A percentile compares a stretch with the other conserved stretches of the same genome.
Evolutionary conservation across 2,888 invertebrate genomes (phyloP).

Genomic region (Parnassius apollo): DNA sequence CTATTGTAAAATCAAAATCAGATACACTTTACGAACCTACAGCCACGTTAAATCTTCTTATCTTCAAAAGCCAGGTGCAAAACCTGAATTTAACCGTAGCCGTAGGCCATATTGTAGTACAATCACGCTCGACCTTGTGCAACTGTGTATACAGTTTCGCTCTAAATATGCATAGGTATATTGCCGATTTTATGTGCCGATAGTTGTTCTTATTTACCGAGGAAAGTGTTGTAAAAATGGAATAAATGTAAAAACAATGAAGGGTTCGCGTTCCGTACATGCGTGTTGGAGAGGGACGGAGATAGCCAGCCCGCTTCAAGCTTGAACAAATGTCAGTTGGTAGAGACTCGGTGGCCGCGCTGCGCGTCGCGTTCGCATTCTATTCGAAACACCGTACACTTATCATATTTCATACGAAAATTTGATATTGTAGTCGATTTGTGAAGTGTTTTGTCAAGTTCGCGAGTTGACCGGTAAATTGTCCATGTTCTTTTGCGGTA

Average conservation of each 20-base stretch:
- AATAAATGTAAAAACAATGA: conserved; percentile 53
- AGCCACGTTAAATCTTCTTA: conserved; percentile 56
- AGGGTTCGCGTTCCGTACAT: conserved; percentile 72
- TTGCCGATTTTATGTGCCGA: conserved; percentile 10
- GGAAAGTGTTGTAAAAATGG: conserved; percentile 37
- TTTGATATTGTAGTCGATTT: conserved; percentile 77
- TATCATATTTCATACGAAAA: conserved; percentile 79
- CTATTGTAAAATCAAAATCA: conserved; percentile 36
- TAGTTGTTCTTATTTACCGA: conserved; percentile 24
- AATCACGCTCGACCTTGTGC: conserved; percentile 67
- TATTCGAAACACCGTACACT: conserved; percentile 63
- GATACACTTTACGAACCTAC: conserved; percentile 40
- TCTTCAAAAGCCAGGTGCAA: conserved; percentile 63
- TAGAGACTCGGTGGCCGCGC: conserved; percentile 57
- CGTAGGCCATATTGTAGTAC: conserved; percentile 50
- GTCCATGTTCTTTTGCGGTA: conserved; percentile 40
- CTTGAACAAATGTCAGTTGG: conserved; percentile 63
- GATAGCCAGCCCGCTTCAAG: conserved; percentile 51
- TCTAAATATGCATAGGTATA: conserved; percentile 22
- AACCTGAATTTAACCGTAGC: conserved; percentile 48
- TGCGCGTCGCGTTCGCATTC: conserved; percentile 48
- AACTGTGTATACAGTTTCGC: conserved; percentile 35
- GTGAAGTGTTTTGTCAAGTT: conserved; percentile 70
- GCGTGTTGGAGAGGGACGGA: conserved; percentile 72
- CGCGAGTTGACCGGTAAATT: conserved; percentile 60